Conservation (phyloP, 2,797 vertebrate genomes). For the Mallotus villosus region DNA sequence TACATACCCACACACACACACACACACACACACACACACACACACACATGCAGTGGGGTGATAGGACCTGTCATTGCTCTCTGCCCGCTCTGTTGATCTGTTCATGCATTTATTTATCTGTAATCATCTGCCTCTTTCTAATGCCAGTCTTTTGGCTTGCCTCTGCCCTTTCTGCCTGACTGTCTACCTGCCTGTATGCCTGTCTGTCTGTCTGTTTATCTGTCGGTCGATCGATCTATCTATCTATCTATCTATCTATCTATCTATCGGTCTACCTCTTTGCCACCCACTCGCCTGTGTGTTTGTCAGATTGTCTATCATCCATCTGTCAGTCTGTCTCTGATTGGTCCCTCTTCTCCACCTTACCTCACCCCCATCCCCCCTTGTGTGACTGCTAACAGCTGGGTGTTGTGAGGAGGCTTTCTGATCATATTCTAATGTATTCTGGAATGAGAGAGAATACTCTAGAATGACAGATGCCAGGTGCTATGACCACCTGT, state of each 20-base stretch:
- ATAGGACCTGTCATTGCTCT: slow-evolving; percentile 70
- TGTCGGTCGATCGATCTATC: slow-evolving; percentile 34
- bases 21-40: slow-evolving; percentile 2
- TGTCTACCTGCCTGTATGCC: slow-evolving; percentile 36
- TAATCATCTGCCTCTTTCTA: slow-evolving; percentile 43
- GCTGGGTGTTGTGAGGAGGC: background rate
- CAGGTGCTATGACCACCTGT: slow-evolving; percentile 42
- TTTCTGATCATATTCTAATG: slow-evolving; percentile 9
- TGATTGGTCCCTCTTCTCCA: background rate
- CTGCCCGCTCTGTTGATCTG: slow-evolving; percentile 63
- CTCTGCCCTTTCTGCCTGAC: slow-evolving; percentile 40
- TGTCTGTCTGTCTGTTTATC: slow-evolving; percentile 19
- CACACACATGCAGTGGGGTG: slow-evolving; percentile 52
- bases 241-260: background rate
- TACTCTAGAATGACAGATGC: slow-evolving; percentile 28
- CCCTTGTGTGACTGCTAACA: background rate
- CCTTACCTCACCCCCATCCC: background rate
- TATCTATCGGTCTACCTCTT: background rate
- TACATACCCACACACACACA: slow-evolving; percentile 5
- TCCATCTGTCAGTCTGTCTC: background rate
- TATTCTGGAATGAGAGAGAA: slow-evolving; percentile 27
- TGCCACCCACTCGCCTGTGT: background rate
- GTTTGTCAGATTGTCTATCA: background rate
- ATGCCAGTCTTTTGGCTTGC: too few species aligned
- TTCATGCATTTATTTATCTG: slow-evolving; percentile 67